Evolutionary conservation across 2,888 invertebrate species (phyloP), one percentile per base, ranked within the genome.

Genomic region (Ditula angustiorana): DNA sequence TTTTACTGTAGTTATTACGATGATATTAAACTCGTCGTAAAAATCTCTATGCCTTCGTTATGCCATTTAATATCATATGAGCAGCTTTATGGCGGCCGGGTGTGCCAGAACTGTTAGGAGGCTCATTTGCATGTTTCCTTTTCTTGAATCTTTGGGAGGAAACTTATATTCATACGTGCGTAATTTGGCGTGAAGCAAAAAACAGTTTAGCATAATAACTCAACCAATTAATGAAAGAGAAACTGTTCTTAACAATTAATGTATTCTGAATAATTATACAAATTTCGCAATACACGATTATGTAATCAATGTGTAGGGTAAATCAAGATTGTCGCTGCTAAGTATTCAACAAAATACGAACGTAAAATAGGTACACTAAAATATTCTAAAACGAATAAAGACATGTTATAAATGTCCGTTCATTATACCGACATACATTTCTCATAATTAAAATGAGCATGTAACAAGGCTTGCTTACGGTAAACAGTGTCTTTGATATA

Each of bases 101-200:
- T 50, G 30, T 50, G 30, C 21, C n/a, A 19, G n/a, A n/a, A n/a
- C n/a, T n/a, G n/a, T n/a, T n/a, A n/a, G n/a, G 28, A 26, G 26
- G 26, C 30, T 63, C 41, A 44, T 44, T 35, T 35, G 52, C 46
- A 37, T 26, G 55, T 37, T 35, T 64, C 64, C 58, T 41, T 53
- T 23, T 64, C 44, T 47, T 52, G 24, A 33, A 46, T 30, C 33
- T 58, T 35, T 26, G 23, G 59, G 53, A 64, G 58, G 58, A 64
- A 53, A 59, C 58, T 46, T 28, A 13, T 53, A 37, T 64, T 57
- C 37, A 28, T 47, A 58, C 52, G 2, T 41, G 19, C 41, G 52
- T 58, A 63, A 58, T 63, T 64, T 59, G 13, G 47, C 53, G 33
- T 46, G 26, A 35, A 64, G 53, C 64, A 53, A 64, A 59, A 61